These are phyloP conservation scores for Achroia grisella DNA, from an alignment of 1,140 invertebrate genomes.

Conservation along the genomic window DNA sequence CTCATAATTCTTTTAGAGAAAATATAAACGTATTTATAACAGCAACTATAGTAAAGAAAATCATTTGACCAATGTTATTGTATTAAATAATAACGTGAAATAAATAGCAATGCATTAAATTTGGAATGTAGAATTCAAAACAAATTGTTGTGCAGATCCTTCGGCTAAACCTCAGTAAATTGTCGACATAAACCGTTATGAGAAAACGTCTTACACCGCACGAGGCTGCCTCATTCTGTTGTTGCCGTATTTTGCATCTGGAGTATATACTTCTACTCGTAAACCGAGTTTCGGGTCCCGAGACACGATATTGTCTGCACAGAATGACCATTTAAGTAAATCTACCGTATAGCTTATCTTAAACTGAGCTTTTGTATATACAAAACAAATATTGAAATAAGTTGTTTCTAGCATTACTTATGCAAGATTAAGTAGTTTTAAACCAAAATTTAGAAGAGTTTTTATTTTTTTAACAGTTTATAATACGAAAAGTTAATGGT, in stretches of 20 bases:
- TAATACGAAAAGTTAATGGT: no score
- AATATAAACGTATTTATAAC: no score
- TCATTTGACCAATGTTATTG: no score
- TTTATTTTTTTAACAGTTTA: no score
- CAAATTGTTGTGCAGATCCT: slow-evolving; percentile 27
- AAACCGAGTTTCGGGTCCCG: slow-evolving; percentile 13
- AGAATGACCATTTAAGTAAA: slow-evolving; percentile 7
- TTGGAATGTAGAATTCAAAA: slow-evolving; percentile 14
- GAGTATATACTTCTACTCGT: slow-evolving; percentile 12
- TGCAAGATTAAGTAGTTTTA: no score
- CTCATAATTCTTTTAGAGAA: no score
- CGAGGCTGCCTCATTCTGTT: slow-evolving; percentile 19
- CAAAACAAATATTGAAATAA: background rate
- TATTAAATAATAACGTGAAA: no score
- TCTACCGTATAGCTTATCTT: background rate
- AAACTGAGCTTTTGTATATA: background rate
- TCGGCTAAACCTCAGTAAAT: slow-evolving; percentile 32
- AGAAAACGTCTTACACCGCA: slow-evolving; percentile 28
- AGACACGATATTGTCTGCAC: slow-evolving; percentile 15
- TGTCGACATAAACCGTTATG: slow-evolving; percentile 39
- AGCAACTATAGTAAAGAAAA: no score
- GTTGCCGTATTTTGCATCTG: slow-evolving; percentile 23
- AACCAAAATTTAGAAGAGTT: no score
- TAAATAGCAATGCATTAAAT: no score
- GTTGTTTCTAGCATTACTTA: background rate